Evolutionary conservation across 1,140 invertebrate genomes (phyloP), one percentile per base, ranked within the genome.

Genomic region (Araneus ventricosus): DNA sequence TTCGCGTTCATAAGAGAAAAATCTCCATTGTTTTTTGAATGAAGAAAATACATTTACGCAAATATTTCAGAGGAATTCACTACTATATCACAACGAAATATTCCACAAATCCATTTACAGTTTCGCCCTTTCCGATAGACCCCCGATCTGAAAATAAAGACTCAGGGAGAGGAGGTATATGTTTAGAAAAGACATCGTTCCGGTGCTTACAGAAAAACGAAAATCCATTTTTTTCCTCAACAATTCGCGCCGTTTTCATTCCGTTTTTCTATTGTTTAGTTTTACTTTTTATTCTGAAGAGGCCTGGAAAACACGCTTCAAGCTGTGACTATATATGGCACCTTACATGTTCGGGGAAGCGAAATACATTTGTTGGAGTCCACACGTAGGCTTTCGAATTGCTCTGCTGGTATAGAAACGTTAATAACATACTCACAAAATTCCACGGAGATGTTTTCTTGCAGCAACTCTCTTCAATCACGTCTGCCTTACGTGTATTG

Each of bases 161-260:
- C 27, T 7, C 22, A 52, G 45, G 45, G 45, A 52, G 45, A 52
- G 45, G 24, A 52, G 39, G 39, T 45, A 45, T 84, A 84, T 27
- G 80, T 84, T 84, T 27, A 84, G 80, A 30, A 45, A 84, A 84
- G 80, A 84, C 80, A 84, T 84, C 39, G 80, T 84, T 84, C 80
- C 80, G 39, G 80, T 52, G 39, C 80, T 52, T 84, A 45, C 41
- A 24, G 24, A 14, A 41, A 80, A 84, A 84, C 41, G 41, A 39
- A 84, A 84, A 52, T 84, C 80, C 24, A 84, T 84, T 84, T 52
- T 84, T 84, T 84, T 84, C 24, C 20, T 37, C 20, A 37, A 75
- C 39, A 52, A 45, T 84, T 84, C 27, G 41, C 80, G 80, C 80
- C 45, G 39, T 41, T 84, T 84, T 52, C 45, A 27, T 45, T 27